These are phyloP conservation scores for Alcedo quadribrachys DNA, from an alignment of 2,797 vertebrate genomes.

Conservation along the genomic window DNA sequence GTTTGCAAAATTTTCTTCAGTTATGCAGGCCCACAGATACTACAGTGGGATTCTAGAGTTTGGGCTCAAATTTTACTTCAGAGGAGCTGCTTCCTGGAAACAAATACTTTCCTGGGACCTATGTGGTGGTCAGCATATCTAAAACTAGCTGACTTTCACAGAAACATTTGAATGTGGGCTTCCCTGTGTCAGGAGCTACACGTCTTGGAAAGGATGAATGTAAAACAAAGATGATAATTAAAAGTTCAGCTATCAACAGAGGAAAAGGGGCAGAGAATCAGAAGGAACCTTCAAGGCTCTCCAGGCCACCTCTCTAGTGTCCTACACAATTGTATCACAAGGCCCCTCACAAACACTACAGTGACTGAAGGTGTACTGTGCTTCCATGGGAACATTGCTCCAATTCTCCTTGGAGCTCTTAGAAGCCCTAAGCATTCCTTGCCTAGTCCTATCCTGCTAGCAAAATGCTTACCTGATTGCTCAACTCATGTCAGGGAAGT, in stretches of 20 bases:
- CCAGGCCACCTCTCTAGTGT: background rate
- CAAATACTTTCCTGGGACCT: background rate
- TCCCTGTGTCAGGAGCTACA: background rate
- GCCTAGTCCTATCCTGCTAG: background rate
- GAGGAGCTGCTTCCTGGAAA: background rate
- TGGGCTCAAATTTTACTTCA: background rate
- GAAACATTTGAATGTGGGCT: background rate
- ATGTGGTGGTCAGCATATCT: background rate
- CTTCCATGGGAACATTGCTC: background rate
- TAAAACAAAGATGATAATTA: background rate
- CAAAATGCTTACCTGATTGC: background rate
- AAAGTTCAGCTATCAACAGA: background rate
- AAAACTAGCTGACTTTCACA: background rate
- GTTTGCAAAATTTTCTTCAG: background rate
- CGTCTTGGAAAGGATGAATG: background rate
- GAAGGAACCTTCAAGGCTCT: background rate
- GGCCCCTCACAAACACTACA: background rate
- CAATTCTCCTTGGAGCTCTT: background rate
- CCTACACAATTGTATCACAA: accelerated
- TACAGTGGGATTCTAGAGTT: background rate
- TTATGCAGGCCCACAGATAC: background rate
- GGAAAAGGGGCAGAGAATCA: background rate
- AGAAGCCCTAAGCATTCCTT: background rate
- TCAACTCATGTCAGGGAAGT: background rate
- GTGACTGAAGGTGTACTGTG: background rate